phyloP scores from a whole-genome alignment of 2,797 vertebrate species.

The Glyptemys insculpta region DNA sequence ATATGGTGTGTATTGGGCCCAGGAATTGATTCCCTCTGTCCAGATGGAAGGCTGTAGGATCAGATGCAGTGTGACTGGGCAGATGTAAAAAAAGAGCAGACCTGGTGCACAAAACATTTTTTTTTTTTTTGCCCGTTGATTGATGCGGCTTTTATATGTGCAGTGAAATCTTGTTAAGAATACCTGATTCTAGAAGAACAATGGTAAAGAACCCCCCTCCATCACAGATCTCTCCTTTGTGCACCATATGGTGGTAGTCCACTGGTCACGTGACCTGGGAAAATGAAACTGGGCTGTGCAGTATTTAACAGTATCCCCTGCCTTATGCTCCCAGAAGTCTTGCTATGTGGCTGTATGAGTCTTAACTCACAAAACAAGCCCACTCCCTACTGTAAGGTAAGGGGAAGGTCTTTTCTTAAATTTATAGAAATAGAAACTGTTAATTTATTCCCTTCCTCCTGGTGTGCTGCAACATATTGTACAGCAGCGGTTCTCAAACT shows the following conservation, averaged over 20 bases:
- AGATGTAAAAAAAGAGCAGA: neutral
- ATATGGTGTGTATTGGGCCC: neutral
- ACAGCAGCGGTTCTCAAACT: no score
- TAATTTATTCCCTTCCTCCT: neutral
- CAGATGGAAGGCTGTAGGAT: no score
- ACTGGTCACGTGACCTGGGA: neutral
- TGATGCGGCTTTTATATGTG: neutral
- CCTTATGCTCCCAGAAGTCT: neutral
- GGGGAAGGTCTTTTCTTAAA: neutral
- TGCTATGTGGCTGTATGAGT: neutral
- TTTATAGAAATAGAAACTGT: neutral
- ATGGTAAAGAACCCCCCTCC: neutral
- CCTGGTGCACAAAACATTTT: neutral
- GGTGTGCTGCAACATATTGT: neutral
- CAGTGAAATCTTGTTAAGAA: neutral
- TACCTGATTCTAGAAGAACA: neutral
- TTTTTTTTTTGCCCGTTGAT: neutral
- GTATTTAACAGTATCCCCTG: neutral
- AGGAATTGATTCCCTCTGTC: neutral
- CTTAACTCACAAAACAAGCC: neutral
- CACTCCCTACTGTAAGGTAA: neutral
- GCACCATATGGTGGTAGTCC: neutral
- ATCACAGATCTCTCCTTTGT: neutral
- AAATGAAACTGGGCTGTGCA: neutral
- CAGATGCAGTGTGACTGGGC: neutral